Percentiles rank a stretch among this genome's conserved stretches.
Evolutionary conservation across 2,888 invertebrate genomes (phyloP).

Genomic region (Lepas anatifera): DNA sequence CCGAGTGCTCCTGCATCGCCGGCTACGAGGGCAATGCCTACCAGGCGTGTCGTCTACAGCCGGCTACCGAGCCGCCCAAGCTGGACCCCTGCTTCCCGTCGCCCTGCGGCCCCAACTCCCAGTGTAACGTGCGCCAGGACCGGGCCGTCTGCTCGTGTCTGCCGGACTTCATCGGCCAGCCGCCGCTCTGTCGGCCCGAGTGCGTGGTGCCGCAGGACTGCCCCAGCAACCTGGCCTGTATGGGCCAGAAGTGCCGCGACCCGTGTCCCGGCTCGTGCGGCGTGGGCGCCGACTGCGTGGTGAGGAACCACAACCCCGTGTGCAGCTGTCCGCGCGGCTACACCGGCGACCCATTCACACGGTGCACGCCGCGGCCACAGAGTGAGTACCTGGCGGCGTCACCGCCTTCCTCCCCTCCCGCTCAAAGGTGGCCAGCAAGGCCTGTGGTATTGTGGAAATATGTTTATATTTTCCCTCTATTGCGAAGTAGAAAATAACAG

Average conservation of each 20-base stretch:
- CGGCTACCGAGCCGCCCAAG: constrained; percentile 25
- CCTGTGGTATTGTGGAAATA: too few relatives aligned
- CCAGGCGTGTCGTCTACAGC: constrained; percentile 47
- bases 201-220: constrained; percentile 66
- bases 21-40: constrained; percentile 64
- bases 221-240: constrained; percentile 53
- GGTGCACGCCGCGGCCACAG: constrained; percentile 40
- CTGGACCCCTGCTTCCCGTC: constrained; percentile 54
- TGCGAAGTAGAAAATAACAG: too few relatives aligned
- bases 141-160: constrained; percentile 43
- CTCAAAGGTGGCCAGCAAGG: too few relatives aligned
- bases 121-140: constrained; percentile 35
- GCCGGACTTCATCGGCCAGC: constrained; percentile 48
- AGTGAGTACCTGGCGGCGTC: too few relatives aligned
- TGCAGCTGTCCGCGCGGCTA: constrained; percentile 63
- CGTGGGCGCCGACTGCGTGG: constrained; percentile 28
- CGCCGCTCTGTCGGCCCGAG: constrained; percentile 48
- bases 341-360: constrained; percentile 72
- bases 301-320: constrained; percentile 32
- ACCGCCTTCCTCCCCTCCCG: too few relatives aligned
- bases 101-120: constrained; percentile 57
- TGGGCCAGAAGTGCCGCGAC: constrained; percentile 19
- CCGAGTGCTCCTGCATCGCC: constrained; percentile 56
- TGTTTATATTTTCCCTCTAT: too few relatives aligned
- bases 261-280: constrained; percentile 55